Conservation (phyloP, 2,113 vertebrate genomes). For the Apteryx mantelli region DNA sequence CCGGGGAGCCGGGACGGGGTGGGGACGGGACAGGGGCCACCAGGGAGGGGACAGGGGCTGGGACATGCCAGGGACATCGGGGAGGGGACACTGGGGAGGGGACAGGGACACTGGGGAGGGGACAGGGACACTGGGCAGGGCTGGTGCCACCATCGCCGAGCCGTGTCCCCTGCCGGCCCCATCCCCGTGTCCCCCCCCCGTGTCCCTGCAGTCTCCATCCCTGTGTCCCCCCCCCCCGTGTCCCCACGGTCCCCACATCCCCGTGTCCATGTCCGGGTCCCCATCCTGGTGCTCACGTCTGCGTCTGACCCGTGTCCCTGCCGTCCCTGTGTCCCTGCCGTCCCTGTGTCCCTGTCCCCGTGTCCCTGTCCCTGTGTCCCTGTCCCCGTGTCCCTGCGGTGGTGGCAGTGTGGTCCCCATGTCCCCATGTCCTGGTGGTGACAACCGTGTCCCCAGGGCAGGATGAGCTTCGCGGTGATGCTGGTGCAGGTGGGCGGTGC, state of each 20-base stretch:
- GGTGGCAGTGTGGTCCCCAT: not conserved
- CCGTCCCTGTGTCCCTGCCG: not conserved
- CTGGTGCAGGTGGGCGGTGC: too few species aligned
- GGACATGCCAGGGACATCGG: not conserved
- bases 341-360: too few species aligned
- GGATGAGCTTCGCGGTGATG: too few species aligned
- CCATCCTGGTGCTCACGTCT: too few species aligned
- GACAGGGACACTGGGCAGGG: not conserved
- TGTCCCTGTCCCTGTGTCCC: too few species aligned
- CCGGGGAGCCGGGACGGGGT: not conserved
- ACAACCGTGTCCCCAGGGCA: not conserved
- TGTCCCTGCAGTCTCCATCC: not conserved
- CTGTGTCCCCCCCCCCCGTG: not conserved
- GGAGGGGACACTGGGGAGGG: too few species aligned
- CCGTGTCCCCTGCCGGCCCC: not conserved
- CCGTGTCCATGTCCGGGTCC: not conserved
- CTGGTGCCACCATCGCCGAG: too few species aligned
- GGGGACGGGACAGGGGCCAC: not conserved
- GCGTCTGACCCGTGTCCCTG: too few species aligned
- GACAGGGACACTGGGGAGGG: not conserved
- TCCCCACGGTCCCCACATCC: not conserved
- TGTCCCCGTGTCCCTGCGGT: too few species aligned
- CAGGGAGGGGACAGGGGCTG: not conserved
- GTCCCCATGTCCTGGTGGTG: too few species aligned
- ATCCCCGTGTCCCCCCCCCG: not conserved